A percentile compares a stretch with the other conserved stretches of the same genome.
Conservation (phyloP, 2,113 vertebrate genomes). For the Pandion haliaetus region DNA sequence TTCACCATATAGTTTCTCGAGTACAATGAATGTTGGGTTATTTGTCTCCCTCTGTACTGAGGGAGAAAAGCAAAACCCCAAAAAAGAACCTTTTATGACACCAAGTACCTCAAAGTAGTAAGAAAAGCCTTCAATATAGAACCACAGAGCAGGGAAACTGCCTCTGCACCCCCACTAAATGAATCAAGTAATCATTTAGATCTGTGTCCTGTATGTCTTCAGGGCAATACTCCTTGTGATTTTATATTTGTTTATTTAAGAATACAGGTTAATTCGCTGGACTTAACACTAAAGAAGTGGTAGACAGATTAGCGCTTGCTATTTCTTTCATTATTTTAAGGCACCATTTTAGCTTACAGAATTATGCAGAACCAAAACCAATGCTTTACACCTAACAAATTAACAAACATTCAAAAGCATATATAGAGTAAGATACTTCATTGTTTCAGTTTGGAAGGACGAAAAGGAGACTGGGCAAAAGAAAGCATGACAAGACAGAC, state of each 20-base stretch:
- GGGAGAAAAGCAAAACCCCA: neutral
- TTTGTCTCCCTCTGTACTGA: neutral
- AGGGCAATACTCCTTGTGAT: neutral
- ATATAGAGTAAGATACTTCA: neutral
- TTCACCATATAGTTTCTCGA: neutral
- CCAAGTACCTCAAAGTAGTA: neutral
- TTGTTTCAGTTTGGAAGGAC: neutral
- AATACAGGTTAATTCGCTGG: neutral
- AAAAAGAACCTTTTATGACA: neutral
- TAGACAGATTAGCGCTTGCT: neutral
- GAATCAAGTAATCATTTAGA: neutral
- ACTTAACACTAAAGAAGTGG: neutral
- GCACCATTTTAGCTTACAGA: neutral
- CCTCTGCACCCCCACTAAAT: neutral
- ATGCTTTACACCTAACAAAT: neutral
- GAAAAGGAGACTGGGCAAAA: neutral
- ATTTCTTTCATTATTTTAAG: neutral
- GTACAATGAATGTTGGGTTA: neutral
- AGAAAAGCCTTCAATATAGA: neutral
- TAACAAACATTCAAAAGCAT: neutral
- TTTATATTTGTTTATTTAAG: neutral
- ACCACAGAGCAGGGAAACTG: neutral
- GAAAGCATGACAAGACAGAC: neutral
- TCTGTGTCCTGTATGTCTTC: accelerated
- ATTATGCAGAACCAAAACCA: neutral